Base-by-base conservation (phyloP, 2,113 vertebrate genomes). In the Megaceryle torquata region DNA sequence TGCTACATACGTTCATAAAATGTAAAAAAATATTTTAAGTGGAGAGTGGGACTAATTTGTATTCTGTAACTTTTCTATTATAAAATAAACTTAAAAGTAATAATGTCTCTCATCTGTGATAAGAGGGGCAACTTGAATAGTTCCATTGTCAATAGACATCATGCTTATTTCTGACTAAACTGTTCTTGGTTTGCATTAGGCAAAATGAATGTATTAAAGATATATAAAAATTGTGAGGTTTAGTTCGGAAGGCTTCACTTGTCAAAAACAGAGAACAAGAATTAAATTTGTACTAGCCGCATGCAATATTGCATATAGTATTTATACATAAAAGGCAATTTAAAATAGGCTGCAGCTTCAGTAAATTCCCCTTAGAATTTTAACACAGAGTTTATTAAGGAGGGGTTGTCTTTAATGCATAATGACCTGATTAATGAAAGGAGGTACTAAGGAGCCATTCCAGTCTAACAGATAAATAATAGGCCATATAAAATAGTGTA, bases 391-490 rank as follows among this genome's bases (percentile, higher is more conserved):
- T 54, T 91, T 96, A 91, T 80, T 50, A 83, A 81, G 90, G 59
- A 67, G 5, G 25, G 19, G 24, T 77, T 85, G 29, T 37, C 54
- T 77, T 90, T 93, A 97, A 86, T 93, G 56, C 29, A 89, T 83
- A 94, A 95, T 85, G 44, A 74, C 84, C 74, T 83, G 88, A 92
- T 95, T 65, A 93, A 85, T 74, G 68, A 53, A 76, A 95, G 82
- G 81, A 91, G n/a, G 50, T 96, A 48, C 65, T 72, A 70, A 90
- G 59, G 75, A 96, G 19, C 59, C 61, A 84, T 97, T 94, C 78
- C 74, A 85, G 48, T 80, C 53, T 95, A 81, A 87, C 94, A 79
- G 28, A 64, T 93, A 94, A 96, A 95, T 92, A 92, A 94, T 28
- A 96, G 63, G 41, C 33, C 74, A 84, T 84, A 89, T 56, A 94